Evolutionary conservation across 2,888 invertebrate species (phyloP).

Genomic region (Philopedon plagiatum): DNA sequence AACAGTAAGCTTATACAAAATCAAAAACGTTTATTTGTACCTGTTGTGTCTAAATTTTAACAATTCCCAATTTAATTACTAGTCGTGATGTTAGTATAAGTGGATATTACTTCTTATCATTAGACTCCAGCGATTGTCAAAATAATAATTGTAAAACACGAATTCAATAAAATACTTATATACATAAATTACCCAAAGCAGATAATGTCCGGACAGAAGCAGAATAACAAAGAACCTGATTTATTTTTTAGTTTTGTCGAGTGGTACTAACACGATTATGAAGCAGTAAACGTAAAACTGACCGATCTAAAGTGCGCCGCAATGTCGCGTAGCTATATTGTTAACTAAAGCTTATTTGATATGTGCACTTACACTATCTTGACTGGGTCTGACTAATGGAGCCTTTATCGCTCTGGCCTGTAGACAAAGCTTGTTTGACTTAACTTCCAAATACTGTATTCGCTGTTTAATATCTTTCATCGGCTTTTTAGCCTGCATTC

Average conservation of each 20-base stretch:
- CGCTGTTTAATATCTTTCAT: constrained; percentile 58
- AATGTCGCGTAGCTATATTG: constrained; percentile 60
- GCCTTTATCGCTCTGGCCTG: constrained; percentile 63
- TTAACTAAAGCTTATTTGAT: constrained; percentile 62
- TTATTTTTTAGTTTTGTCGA: constrained; percentile 54
- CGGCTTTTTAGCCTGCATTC: constrained; percentile 51
- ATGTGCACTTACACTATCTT: constrained; percentile 66
- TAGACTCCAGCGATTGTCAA: neutral
- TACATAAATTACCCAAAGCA: constrained; percentile 47
- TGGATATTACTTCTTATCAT: neutral
- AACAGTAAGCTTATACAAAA: no score
- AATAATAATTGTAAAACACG: constrained; percentile 32
- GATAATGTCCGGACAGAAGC: constrained; percentile 49
- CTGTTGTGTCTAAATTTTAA: no score
- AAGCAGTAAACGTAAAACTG: constrained; percentile 58
- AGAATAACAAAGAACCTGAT: constrained; percentile 54
- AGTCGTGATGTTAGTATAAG: neutral
- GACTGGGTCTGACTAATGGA: constrained; percentile 65
- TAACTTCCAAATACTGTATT: constrained; percentile 61
- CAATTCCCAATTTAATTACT: no score
- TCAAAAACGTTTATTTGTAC: no score
- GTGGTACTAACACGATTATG: constrained; percentile 54
- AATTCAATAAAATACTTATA: constrained; percentile 25
- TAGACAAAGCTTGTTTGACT: constrained; percentile 58
- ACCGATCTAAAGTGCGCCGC: constrained; percentile 57